phyloP scores from a whole-genome alignment of 2,113 vertebrate species.

The Nansenia antarctica region DNA sequence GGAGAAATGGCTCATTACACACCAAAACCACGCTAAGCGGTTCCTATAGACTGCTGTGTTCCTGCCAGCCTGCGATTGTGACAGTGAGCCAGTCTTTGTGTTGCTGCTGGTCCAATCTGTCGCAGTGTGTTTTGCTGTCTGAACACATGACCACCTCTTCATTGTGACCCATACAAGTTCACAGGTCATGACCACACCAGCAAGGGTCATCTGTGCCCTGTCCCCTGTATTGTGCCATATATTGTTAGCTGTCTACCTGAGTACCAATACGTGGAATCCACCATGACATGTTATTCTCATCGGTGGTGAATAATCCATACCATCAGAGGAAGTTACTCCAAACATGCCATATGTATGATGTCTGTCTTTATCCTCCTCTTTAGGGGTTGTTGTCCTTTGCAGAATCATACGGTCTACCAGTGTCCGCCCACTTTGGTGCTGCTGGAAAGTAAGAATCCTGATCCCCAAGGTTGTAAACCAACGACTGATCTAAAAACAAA shows the following conservation, averaged over 20 bases:
- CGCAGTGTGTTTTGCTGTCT: constrained; percentile 32
- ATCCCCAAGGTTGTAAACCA: background rate
- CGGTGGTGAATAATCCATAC: background rate
- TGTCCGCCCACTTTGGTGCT: constrained; percentile 80
- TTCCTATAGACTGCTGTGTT: constrained; percentile 29
- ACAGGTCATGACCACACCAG: background rate
- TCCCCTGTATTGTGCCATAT: background rate
- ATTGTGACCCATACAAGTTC: background rate
- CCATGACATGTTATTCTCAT: background rate
- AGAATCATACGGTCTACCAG: constrained; percentile 74
- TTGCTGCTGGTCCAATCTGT: constrained; percentile 29
- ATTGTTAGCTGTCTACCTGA: background rate
- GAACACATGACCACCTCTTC: constrained; percentile 31
- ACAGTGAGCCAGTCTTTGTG: constrained; percentile 40
- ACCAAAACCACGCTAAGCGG: background rate
- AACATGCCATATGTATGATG: background rate
- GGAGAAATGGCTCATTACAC: constrained; percentile 41
- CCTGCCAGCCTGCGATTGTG: constrained; percentile 37
- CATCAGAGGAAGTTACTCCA: background rate
- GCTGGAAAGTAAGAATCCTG: constrained; percentile 81
- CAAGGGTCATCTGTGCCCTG: background rate
- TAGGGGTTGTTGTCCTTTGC: constrained; percentile 88
- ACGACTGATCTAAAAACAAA: too few relatives aligned
- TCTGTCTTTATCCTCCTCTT: constrained; percentile 30
- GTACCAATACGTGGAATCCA: background rate